Percentiles rank a stretch among this genome's conserved stretches.
Conservation (phyloP, 1,140 invertebrate species). For the Melipona quadrifasciata region DNA sequence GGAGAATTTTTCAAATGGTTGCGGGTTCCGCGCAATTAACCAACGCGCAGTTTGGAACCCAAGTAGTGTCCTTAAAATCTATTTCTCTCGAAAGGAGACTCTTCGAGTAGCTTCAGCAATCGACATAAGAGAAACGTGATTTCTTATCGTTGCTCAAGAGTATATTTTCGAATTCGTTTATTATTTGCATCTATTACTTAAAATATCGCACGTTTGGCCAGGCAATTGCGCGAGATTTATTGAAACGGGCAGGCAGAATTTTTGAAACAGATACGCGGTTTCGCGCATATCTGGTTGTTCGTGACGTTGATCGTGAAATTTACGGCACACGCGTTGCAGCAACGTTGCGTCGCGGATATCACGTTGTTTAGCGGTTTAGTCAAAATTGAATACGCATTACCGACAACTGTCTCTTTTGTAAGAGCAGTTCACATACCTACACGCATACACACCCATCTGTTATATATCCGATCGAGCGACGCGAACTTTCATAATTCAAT, state of each 20-base stretch:
- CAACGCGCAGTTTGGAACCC: background rate
- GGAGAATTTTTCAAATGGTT: background rate
- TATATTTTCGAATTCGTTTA: background rate
- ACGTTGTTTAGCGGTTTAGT: background rate
- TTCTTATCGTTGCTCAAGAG: too few relatives aligned
- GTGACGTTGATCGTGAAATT: background rate
- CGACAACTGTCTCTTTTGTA: background rate
- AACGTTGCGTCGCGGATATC: background rate
- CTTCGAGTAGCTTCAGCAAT: too few relatives aligned
- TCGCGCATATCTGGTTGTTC: background rate
- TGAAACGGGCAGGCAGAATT: background rate
- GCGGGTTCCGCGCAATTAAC: background rate
- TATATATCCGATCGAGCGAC: background rate
- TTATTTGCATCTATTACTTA: background rate
- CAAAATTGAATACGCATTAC: background rate
- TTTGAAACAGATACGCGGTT: background rate
- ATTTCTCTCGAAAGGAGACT: too few relatives aligned
- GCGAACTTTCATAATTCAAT: slow-evolving; percentile 17
- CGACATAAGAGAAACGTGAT: too few relatives aligned
- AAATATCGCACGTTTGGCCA: background rate
- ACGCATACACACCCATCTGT: too few relatives aligned
- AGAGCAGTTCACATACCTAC: background rate
- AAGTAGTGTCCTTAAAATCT: too few relatives aligned
- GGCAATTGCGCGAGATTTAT: background rate
- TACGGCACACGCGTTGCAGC: background rate